Base-by-base conservation (phyloP, 2,888 invertebrate species). In the Morpho deidamia region DNA sequence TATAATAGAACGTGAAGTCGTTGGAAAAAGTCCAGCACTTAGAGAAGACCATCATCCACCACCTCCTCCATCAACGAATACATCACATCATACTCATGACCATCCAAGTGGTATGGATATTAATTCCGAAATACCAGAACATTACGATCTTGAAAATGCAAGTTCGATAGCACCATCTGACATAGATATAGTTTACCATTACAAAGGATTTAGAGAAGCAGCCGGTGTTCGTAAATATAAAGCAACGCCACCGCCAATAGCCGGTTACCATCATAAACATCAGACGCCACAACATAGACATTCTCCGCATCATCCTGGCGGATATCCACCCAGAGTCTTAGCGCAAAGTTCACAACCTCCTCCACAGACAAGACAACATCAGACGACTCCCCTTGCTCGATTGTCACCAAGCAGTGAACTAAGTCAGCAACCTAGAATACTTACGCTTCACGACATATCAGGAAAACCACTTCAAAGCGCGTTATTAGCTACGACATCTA, bases 111-210 rank as follows among this genome's bases (percentile, higher is more conserved):
- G 92, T 14, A 93, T 94, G 49, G 96, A 96, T 70, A 88, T 96
- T 66, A 92, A 93, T 70, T 94, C 93, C 8, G 95, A 96, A 72
- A 91, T 94, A 59, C 96, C 97, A 0, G 97, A 98, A 76, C 97
- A 97, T 76, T 99, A 99, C 74, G 98, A 99, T 77, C 90, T 99
- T 59, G 99, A 99, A 86, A 98, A 98, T 81, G 98, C 98, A 1
- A 98, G 97, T 78, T 98, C 97, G 0, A 98, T 99, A 65, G 99
- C 99, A 0, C 98, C 99, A 0, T 98, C 98, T 2, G 99, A 99
- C 75, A 98, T 98, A 63, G 98, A 99, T 74, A 96, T 99, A 60
- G 97, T 97, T 9, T 97, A 97, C 71, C 98, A 99, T 78, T 99
- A 99, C 76, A 97, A 98, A 88, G 97, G 95, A 9, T 98, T 96